phyloP scores from a whole-genome alignment of 2,797 vertebrate genomes.

The Melanitta fusca region DNA sequence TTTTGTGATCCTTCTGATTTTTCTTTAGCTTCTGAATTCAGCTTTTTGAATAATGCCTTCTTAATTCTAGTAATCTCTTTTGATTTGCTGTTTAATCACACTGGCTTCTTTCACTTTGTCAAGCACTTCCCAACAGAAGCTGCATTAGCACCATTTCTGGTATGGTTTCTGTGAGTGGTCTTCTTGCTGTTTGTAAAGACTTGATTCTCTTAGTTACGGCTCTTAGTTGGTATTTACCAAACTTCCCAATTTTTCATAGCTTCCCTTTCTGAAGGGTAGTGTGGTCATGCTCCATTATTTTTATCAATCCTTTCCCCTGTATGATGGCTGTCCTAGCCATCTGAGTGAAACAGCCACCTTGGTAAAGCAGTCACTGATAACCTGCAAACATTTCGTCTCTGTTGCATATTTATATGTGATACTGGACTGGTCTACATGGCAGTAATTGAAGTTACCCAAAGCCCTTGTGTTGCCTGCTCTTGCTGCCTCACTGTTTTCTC shows the following conservation, averaged over 20 bases:
- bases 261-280: neutral
- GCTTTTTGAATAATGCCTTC: neutral
- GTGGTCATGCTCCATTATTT: neutral
- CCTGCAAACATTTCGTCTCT: neutral
- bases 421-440: neutral
- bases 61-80: neutral
- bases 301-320: neutral
- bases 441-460: neutral
- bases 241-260: neutral
- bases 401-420: neutral
- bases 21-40: neutral
- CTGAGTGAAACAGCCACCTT: neutral
- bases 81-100: neutral
- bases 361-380: neutral
- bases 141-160: neutral
- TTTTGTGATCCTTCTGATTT: neutral
- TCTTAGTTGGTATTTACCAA: neutral
- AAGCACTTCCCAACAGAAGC: neutral
- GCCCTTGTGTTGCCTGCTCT: neutral
- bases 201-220: neutral
- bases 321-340: neutral
- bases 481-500: neutral
- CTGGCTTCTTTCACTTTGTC: neutral
- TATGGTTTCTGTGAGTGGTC: accelerated
- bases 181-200: neutral